Evolutionary conservation across 2,797 vertebrate genomes (phyloP).

Genomic region (Fringilla coelebs): DNA sequence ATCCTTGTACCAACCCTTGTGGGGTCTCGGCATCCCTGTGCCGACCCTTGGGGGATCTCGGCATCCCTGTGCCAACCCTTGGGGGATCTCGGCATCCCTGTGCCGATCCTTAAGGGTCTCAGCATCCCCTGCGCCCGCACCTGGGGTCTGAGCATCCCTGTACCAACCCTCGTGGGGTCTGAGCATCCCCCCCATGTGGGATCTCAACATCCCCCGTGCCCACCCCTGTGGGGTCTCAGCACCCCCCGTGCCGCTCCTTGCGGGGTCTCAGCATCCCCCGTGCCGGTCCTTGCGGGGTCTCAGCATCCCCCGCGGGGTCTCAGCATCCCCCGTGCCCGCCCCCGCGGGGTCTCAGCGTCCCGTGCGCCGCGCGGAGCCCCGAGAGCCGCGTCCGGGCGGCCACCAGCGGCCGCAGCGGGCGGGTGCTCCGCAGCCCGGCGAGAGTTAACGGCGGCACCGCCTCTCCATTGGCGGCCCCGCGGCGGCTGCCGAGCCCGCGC

Average conservation of each 20-base stretch:
- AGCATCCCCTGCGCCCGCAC: fast-evolving
- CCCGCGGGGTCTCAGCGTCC: background rate
- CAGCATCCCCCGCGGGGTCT: background rate
- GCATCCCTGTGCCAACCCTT: fast-evolving
- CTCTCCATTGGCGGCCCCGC: constrained; percentile 40
- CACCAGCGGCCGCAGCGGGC: background rate
- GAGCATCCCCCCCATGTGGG: too few relatives aligned
- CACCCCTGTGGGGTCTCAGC: fast-evolving
- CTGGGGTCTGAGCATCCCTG: too few relatives aligned
- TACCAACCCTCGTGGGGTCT: fast-evolving
- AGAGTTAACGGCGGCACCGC: constrained; percentile 54
- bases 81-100: too few relatives aligned
- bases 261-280: fast-evolving
- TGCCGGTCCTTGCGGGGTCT: fast-evolving
- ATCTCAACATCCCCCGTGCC: background rate
- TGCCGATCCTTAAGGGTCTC: fast-evolving
- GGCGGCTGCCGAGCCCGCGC: background rate
- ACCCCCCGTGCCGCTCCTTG: background rate
- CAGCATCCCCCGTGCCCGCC: too few relatives aligned
- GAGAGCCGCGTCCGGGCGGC: background rate
- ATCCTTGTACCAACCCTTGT: fast-evolving
- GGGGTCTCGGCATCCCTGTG: background rate
- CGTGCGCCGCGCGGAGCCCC: background rate
- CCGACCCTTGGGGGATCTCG: fast-evolving
- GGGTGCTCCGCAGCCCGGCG: constrained; percentile 18